Base-by-base conservation (phyloP, 2,113 vertebrate genomes). In the Pantherophis guttatus region DNA sequence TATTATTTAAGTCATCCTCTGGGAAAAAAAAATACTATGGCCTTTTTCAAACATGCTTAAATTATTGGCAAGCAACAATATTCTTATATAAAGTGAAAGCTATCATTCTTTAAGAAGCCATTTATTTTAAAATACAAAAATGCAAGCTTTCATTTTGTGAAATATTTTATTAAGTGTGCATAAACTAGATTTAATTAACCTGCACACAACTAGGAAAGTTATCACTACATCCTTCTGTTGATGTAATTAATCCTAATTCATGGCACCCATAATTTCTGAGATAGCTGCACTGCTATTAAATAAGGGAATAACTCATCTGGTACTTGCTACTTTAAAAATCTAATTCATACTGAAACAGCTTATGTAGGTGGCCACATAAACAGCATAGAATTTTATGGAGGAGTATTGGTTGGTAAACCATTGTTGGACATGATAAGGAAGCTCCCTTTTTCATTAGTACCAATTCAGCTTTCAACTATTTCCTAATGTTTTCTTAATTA, bases 231-330 rank as follows among this genome's bases (percentile, higher is more conserved):
- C 1, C 2, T 92, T 59, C 17, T 88, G 21, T 9, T 9, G 87
- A 92, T 96, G 87, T 88, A 81, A 93, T 4, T 95, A 55, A 81
- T 95, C 93, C 92, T 92, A 96, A 93, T 93, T 95, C 92, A 94
- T 52, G 1, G 62, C 70, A 91, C 93, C 94, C 93, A 94, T 85
- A 93, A 90, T 88, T 48, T 57, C 52, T 94, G 19, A 91, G 52
- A 95, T 87, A 93, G 39, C 1, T 65, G 10, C 91, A 95, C 11
- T 90, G 70, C 91, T 9, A 93, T 3, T 81, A 94, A 90, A 24
- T 92, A 95, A 87, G 50, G n/a, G 81, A 93, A 50, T 93, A 93
- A 93, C 92, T 90, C 81, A 93, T 59, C 88, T 39, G 24, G 53
- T 89, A 87, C 50, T 87, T 44, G 15, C 57, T 90, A 48, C 75